Evolutionary conservation across 2,113 vertebrate genomes (phyloP).

Genomic region (Pantherophis guttatus): DNA sequence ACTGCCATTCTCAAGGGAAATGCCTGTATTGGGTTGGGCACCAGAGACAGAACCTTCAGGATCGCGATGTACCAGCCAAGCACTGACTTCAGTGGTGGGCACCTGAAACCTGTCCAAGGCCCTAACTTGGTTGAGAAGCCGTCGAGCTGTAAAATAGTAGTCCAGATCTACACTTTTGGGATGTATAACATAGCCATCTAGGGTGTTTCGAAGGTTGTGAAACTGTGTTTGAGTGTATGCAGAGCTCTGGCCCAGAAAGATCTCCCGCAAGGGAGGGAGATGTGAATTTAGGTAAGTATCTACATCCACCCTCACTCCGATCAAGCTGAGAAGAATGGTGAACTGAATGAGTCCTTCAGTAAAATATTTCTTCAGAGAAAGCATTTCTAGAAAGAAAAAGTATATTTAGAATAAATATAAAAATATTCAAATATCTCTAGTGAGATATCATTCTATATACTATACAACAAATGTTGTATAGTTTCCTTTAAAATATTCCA

Average conservation of each 20-base stretch:
- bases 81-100: constrained; percentile 87
- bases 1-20: constrained; percentile 81
- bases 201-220: constrained; percentile 94
- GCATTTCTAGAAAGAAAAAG: constrained; percentile 84
- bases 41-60: constrained; percentile 86
- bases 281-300: constrained; percentile 93
- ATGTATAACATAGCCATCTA: constrained; percentile 96
- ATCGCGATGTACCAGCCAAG: constrained; percentile 95
- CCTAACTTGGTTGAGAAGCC: constrained; percentile 91
- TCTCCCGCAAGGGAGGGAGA: constrained; percentile 93
- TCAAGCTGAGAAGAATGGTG: constrained; percentile 98
- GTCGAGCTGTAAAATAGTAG: constrained; percentile 87
- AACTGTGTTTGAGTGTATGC: constrained; percentile 99
- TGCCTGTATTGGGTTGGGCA: constrained; percentile 78
- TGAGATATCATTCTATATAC: not conserved
- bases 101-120: constrained; percentile 90
- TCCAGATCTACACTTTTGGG: constrained; percentile 97
- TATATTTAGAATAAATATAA: not conserved
- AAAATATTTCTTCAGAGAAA: constrained; percentile 99
- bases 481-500: not conserved
- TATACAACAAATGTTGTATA: not conserved
- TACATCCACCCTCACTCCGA: constrained; percentile 96
- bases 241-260: constrained; percentile 98
- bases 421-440: not conserved
- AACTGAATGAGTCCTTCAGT: constrained; percentile 99